Evolutionary conservation across 1,140 invertebrate species (phyloP), one percentile per base, ranked within the genome.

Genomic region (Aporrectodea caliginosa): DNA sequence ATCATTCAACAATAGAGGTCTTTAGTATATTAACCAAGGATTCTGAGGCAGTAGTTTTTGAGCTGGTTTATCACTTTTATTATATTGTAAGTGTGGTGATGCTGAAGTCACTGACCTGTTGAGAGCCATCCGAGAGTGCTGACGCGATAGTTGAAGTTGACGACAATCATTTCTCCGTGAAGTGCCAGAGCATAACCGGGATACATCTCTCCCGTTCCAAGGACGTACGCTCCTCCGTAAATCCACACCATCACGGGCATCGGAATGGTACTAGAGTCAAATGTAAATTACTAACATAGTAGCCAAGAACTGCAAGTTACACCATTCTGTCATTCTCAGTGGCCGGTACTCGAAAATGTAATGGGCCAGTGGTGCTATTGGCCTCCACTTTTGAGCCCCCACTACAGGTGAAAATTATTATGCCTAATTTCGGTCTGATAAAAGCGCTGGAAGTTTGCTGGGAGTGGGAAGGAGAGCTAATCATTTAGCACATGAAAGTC

Each of bases 131-230:
- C 77, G 16, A 78, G 58, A 71, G 68, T 27, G 35, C 77, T 71
- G 29, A 78, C 31, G 1, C 77, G 33, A 33, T 78, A 78, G 77
- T 78, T 78, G 68, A 71, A 71, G 30, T 1, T 71, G 77, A 78
- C 77, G 27, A 78, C 69, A 33, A 78, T 78, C 34, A 71, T 68
- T 22, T 69, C 22, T 16, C 29, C 69, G 27, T 69, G 33, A 16
- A 43, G 77, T n/a, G 77, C 77, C 27, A 78, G 69, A 22, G 31
- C 27, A 12, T 78, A 34, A 0, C 68, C 77, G 27, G 77, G 77
- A 71, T 78, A 78, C 77, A 78, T 69, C 35, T 69, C 77, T 30
- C 68, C 77, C 27, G 68, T 78, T 35, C 77, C 77, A 0, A 78
- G 2, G n/a, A 78, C n/a, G 34, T 75, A 78, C 1, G 34, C 77